Evolutionary conservation across 2,797 vertebrate genomes (phyloP).

Genomic region (Centroberyx gerrardi): DNA sequence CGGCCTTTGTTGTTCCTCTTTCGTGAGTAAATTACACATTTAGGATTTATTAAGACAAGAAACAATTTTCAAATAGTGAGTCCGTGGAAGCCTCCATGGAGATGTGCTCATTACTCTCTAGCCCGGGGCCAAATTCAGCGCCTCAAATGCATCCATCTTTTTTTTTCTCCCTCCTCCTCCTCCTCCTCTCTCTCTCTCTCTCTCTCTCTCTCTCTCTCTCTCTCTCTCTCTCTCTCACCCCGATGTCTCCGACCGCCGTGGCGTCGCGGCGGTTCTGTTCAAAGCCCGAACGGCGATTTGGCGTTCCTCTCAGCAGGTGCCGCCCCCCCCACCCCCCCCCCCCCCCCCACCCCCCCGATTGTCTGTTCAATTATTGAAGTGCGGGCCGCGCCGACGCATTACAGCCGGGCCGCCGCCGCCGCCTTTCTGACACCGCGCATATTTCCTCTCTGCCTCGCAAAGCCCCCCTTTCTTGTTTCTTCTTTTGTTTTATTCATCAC

Average conservation of each 20-base stretch:
- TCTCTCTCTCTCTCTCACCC: conserved; percentile 90
- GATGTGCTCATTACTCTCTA: conserved; percentile 98
- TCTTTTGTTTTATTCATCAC: conserved; percentile 82
- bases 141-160: conserved; percentile 90
- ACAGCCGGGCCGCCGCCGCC: conserved; percentile 85
- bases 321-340: conserved; percentile 79
- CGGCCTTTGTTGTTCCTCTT: conserved; percentile 92
- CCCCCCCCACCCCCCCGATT: conserved; percentile 42
- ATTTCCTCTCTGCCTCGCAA: conserved; percentile 88
- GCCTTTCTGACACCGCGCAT: conserved; percentile 88
- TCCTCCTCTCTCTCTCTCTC: conserved; percentile 74
- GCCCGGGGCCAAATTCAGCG: conserved; percentile 90
- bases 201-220: conserved; percentile 89
- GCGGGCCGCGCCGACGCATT: conserved; percentile 91
- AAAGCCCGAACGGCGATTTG: conserved; percentile 92
- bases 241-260: conserved; percentile 87
- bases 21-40: conserved; percentile 97
- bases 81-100: conserved; percentile 91
- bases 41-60: conserved; percentile 99
- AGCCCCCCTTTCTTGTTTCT: conserved; percentile 75
- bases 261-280: conserved; percentile 93
- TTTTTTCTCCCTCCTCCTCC: no score
- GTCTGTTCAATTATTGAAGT: conserved; percentile 97
- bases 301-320: conserved; percentile 91
- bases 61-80: conserved; percentile 96